Percentiles rank a stretch among this genome's conserved stretches.
Evolutionary conservation across 2,113 vertebrate species (phyloP).

Genomic region (Anolis sagrei): DNA sequence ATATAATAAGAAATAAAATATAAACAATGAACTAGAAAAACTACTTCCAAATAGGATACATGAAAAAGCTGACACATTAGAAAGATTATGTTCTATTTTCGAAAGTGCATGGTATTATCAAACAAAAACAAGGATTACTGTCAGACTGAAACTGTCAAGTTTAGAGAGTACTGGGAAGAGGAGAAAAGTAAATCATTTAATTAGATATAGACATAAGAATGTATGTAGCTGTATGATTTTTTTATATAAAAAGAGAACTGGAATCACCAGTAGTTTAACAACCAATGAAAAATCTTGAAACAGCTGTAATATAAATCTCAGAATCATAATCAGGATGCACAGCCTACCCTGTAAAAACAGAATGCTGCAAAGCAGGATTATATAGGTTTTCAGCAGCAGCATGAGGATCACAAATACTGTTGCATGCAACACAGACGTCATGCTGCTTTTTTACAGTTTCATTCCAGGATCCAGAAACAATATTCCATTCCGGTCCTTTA

Average conservation of each 20-base stretch:
- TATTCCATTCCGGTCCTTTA: neutral
- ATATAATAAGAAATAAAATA: slow-evolving; percentile 9
- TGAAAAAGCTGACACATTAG: neutral
- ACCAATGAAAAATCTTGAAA: neutral
- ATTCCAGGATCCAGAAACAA: neutral
- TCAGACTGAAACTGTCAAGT: neutral
- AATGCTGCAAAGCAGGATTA: slow-evolving; percentile 1
- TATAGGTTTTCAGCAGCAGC: neutral
- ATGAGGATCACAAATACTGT: neutral
- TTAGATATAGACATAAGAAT: neutral
- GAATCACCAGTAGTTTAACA: slow-evolving; percentile 27
- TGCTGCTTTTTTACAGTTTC: neutral
- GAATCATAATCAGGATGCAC: neutral
- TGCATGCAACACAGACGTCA: neutral
- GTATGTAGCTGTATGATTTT: slow-evolving; percentile 33
- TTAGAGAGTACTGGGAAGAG: neutral
- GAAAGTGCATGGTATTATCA: neutral
- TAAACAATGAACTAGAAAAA: neutral
- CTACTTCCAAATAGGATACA: neutral
- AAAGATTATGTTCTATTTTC: neutral
- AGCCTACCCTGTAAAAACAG: slow-evolving; percentile 17
- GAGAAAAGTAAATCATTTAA: neutral
- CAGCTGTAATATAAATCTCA: slow-evolving; percentile 8
- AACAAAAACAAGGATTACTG: neutral
- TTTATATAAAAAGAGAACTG: neutral